Percentiles rank a stretch among this genome's conserved stretches.
These are phyloP conservation scores for Callipepla squamata DNA, from an alignment of 2,113 vertebrate genomes.

Conservation along the genomic window DNA sequence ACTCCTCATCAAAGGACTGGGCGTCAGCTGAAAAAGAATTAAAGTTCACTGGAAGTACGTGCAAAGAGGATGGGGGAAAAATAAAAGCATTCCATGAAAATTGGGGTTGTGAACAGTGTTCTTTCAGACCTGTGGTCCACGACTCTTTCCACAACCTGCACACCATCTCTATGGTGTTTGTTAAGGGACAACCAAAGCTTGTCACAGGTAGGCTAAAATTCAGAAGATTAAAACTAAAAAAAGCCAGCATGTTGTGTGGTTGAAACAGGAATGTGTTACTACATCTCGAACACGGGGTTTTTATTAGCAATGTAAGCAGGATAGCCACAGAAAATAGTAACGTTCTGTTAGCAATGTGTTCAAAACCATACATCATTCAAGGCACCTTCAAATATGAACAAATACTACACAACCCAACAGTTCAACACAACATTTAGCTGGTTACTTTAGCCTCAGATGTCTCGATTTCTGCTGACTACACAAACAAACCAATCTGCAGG, in stretches of 20 bases:
- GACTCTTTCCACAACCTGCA: neutral
- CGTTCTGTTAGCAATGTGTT: neutral
- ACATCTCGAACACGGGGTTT: neutral
- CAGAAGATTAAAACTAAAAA: neutral
- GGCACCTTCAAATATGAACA: neutral
- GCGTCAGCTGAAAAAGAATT: constrained; percentile 83
- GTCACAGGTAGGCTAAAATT: neutral
- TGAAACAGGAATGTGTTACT: neutral
- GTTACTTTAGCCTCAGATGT: neutral
- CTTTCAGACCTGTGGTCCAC: neutral
- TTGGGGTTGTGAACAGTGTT: accelerated
- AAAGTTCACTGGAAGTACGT: neutral
- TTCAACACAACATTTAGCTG: neutral
- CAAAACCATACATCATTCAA: neutral
- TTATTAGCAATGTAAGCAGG: neutral
- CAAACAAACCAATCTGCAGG: neutral
- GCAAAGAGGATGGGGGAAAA: neutral
- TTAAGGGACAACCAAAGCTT: neutral
- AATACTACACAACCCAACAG: neutral
- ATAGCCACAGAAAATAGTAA: neutral
- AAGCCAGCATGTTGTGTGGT: neutral
- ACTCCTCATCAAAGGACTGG: constrained; percentile 88
- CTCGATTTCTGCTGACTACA: neutral
- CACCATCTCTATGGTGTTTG: neutral
- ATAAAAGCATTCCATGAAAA: neutral